These are phyloP conservation scores for Drosophila grimshawi DNA, from an alignment of 1,140 invertebrate genomes.

Conservation along the genomic window DNA sequence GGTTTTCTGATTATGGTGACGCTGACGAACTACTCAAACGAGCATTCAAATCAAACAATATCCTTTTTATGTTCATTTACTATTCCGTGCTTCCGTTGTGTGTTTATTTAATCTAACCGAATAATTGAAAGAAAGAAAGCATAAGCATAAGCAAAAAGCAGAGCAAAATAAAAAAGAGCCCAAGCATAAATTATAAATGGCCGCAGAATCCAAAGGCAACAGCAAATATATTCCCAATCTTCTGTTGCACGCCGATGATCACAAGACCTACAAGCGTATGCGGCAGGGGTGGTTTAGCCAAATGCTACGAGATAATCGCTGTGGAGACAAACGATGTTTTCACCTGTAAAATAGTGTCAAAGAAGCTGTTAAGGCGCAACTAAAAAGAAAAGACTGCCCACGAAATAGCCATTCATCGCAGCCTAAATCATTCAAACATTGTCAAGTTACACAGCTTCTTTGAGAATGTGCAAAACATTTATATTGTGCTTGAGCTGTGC, in stretches of 20 bases:
- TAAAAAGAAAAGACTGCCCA: slow-evolving; percentile 98
- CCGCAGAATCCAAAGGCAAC: slow-evolving; percentile 78
- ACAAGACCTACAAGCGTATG: slow-evolving; percentile 92
- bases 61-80: slow-evolving; percentile 24
- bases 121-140: not conserved
- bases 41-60: slow-evolving; percentile 56
- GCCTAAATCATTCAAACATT: slow-evolving; percentile 94
- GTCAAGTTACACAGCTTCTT: slow-evolving; percentile 98
- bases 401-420: slow-evolving; percentile 97
- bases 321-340: slow-evolving; percentile 90
- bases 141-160: not conserved
- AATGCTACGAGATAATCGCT: slow-evolving; percentile 98
- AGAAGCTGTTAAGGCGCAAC: slow-evolving; percentile 94
- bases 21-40: slow-evolving; percentile 45
- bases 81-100: slow-evolving; percentile 1
- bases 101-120: not conserved
- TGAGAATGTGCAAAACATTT: slow-evolving; percentile 96
- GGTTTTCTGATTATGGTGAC: slow-evolving; percentile 28
- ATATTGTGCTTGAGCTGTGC: slow-evolving; percentile 98
- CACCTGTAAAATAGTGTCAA: slow-evolving; percentile 99
- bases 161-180: not conserved
- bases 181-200: slow-evolving; percentile 61
- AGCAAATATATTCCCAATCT: slow-evolving; percentile 91
- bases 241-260: slow-evolving; percentile 90
- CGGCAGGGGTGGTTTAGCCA: slow-evolving; percentile 99